Evolutionary conservation across 2,113 vertebrate species (phyloP).

Genomic region (Protobothrops mucrosquamatus): DNA sequence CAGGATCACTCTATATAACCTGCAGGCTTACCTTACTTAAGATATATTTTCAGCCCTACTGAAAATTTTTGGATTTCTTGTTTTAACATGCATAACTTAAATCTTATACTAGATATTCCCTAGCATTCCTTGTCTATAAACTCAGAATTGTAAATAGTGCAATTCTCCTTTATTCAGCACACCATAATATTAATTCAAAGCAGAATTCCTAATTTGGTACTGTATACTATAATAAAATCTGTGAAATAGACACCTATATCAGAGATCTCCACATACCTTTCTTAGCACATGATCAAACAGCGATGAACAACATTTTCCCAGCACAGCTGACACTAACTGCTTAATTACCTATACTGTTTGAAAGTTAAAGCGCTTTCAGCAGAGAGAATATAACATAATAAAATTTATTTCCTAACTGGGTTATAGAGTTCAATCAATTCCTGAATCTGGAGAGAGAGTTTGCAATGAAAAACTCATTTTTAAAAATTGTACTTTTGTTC

Average conservation of each 20-base stretch:
- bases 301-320: not conserved
- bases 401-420: not conserved
- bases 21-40: not conserved
- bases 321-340: not conserved
- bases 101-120: not conserved
- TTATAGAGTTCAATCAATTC: not conserved
- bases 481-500: not conserved
- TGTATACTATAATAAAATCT: not conserved
- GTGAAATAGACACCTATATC: not conserved
- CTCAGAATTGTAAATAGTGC: not conserved
- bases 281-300: not conserved
- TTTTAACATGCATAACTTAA: not conserved
- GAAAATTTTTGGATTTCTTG: not conserved
- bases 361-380: not conserved
- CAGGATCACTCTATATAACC: not conserved
- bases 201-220: not conserved
- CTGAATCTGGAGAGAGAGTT: not conserved
- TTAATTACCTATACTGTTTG: not conserved
- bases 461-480: not conserved
- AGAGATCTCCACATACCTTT: not conserved
- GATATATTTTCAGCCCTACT: not conserved
- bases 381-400: not conserved
- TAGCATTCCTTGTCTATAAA: not conserved
- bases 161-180: not conserved
- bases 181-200: not conserved